These are phyloP conservation scores for Drosophila busckii DNA, from an alignment of 1,140 invertebrate genomes.

Conservation along the genomic window DNA sequence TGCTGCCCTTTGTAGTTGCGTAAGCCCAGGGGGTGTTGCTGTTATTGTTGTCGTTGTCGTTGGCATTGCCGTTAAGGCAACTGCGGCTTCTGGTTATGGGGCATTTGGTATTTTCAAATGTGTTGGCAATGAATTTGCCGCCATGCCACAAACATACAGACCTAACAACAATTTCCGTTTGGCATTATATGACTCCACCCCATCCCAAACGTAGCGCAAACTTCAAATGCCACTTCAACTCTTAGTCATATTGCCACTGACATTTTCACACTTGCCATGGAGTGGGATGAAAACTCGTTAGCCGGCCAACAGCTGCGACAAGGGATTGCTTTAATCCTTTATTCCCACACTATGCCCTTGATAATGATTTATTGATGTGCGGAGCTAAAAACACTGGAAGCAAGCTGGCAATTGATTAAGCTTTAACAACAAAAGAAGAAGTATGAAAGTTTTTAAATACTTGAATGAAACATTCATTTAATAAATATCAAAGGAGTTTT, in stretches of 20 bases:
- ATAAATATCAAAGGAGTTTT: no score
- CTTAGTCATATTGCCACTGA: conserved; percentile 35
- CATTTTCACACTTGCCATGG: conserved; percentile 53
- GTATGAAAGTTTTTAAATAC: no score
- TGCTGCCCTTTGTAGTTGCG: conserved; percentile 41
- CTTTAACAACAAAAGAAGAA: no score
- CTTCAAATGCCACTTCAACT: conserved; percentile 9
- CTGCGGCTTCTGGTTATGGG: conserved; percentile 9
- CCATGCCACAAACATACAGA: conserved; percentile 42
- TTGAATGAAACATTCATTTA: no score
- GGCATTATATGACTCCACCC: conserved; percentile 34
- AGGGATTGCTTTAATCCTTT: conserved; percentile 49
- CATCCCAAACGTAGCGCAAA: conserved; percentile 4
- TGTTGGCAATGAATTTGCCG: conserved; percentile 66
- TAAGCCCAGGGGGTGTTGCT: conserved; percentile 56
- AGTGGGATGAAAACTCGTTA: conserved; percentile 38
- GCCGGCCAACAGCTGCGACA: conserved; percentile 37
- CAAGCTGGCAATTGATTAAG: no score
- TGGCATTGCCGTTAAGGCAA: conserved; percentile 7
- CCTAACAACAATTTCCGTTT: conserved; percentile 59
- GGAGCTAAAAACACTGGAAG: no score
- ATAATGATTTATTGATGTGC: conserved; percentile 64
- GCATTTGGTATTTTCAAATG: conserved; percentile 40
- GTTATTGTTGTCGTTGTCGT: conserved; percentile 44
- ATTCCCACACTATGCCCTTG: conserved; percentile 29